phyloP scores from a whole-genome alignment of 2,888 invertebrate genomes.

The Drosophila neoperkinsi region DNA sequence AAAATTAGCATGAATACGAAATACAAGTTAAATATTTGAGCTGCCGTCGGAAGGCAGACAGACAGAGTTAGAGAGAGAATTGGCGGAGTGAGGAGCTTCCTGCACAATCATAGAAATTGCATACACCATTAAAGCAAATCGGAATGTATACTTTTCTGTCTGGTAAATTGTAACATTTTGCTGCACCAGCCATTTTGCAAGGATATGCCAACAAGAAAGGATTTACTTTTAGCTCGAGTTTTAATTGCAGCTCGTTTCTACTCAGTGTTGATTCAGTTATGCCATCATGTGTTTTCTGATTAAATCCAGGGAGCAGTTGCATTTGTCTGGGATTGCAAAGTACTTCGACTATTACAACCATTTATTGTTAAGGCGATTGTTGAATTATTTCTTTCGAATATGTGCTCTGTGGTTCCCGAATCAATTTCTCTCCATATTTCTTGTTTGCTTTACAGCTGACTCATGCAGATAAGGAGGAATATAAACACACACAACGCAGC shows the following conservation, averaged over 20 bases:
- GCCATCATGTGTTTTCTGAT: not conserved
- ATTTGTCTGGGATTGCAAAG: not conserved
- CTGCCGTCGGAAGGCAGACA: conserved; percentile 29
- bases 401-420: not conserved
- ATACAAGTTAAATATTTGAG: conserved; percentile 81
- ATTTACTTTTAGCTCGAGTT: conserved; percentile 34
- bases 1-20: conserved; percentile 81
- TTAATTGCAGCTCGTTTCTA: conserved; percentile 45
- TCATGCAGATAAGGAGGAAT: conserved; percentile 24
- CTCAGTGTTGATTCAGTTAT: conserved; percentile 5
- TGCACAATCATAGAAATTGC: conserved; percentile 58
- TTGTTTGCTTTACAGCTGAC: conserved; percentile 29
- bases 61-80: not conserved
- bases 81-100: not conserved
- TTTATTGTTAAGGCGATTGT: not conserved
- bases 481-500: conserved; percentile 17
- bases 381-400: not conserved
- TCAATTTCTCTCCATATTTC: conserved; percentile 22
- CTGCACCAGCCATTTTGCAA: conserved; percentile 39
- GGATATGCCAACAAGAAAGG: conserved; percentile 13
- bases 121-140: conserved; percentile 51
- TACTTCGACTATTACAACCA: not conserved
- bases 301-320: not conserved
- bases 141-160: conserved; percentile 30
- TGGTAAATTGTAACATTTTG: conserved; percentile 45